Evolutionary conservation across 2,888 invertebrate genomes (phyloP).

Genomic region (Macrosoma leucophasiata): DNA sequence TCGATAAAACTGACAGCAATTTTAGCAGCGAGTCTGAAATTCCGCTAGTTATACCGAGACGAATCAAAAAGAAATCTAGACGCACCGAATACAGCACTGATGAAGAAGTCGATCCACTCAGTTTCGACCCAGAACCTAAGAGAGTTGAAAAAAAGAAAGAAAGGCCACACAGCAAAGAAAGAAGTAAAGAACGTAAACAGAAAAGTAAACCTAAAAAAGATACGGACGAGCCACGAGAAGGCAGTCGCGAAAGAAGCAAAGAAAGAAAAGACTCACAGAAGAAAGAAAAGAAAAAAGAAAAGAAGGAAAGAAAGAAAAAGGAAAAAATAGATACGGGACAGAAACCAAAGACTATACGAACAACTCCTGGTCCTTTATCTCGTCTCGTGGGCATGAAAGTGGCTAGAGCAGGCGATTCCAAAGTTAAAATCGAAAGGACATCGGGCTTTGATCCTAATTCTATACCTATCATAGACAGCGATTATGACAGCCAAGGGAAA

Average conservation of each 20-base stretch:
- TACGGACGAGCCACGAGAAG: constrained; percentile 37
- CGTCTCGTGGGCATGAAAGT: constrained; percentile 53
- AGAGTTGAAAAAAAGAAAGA: constrained; percentile 1
- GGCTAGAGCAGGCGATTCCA: constrained; percentile 21
- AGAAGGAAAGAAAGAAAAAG: constrained; percentile 30
- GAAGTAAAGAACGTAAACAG: constrained; percentile 32
- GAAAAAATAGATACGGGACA: constrained; percentile 16
- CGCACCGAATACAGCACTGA: constrained; percentile 27
- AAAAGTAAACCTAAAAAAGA: constrained; percentile 25
- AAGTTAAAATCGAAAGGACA: constrained; percentile 17
- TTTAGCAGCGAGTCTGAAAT: constrained; percentile 30
- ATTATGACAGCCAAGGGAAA: constrained; percentile 50
- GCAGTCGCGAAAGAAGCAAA: constrained; percentile 33
- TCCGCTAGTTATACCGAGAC: constrained; percentile 18
- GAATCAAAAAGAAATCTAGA: constrained; percentile 41
- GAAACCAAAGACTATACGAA: constrained; percentile 13
- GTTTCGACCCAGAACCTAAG: constrained; percentile 35
- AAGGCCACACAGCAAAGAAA: constrained; percentile 48
- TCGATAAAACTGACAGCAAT: constrained; percentile 36
- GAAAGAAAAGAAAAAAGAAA: constrained; percentile 30
- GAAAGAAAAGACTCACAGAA: constrained; percentile 34
- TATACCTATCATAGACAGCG: constrained; percentile 36
- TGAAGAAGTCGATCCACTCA: constrained; percentile 52
- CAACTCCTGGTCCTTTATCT: constrained; percentile 33
- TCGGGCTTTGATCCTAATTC: constrained; percentile 11